Evolutionary conservation across 2,113 vertebrate genomes (phyloP).

Genomic region (Australoheros scitulus): DNA sequence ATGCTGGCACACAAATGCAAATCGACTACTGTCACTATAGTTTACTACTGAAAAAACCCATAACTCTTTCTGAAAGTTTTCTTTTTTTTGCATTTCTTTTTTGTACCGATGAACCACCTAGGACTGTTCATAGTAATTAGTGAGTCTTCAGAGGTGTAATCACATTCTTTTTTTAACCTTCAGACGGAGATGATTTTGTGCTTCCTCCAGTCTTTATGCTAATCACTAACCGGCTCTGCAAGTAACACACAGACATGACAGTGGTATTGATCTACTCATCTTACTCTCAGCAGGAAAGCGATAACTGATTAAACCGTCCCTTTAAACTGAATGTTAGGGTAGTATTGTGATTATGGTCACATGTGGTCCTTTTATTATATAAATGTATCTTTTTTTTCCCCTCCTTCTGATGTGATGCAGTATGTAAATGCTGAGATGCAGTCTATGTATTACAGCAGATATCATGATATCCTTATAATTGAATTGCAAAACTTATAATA

Average conservation of each 20-base stretch:
- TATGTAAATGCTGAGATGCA: background rate
- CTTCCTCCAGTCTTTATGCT: slow-evolving; percentile 8
- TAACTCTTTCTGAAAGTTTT: background rate
- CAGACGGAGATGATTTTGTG: background rate
- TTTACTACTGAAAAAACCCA: background rate
- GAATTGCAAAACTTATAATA: background rate
- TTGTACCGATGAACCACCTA: background rate
- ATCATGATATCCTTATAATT: background rate
- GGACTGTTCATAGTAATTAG: slow-evolving; percentile 9
- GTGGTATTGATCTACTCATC: slow-evolving; percentile 9
- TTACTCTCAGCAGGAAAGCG: background rate
- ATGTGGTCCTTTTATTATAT: background rate
- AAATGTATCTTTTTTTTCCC: background rate
- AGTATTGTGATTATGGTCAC: background rate
- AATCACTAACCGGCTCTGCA: background rate
- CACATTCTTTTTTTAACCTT: slow-evolving; percentile 15
- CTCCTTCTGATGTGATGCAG: background rate
- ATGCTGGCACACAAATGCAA: too few relatives aligned
- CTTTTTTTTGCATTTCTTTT: background rate
- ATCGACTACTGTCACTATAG: background rate
- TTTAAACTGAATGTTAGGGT: background rate
- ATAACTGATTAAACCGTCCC: background rate
- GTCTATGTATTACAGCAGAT: background rate
- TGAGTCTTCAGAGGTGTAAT: slow-evolving; percentile 3
- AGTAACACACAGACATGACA: background rate